Evolutionary conservation across 2,113 vertebrate genomes (phyloP).

Genomic region (Mesembrinibis cayennensis): DNA sequence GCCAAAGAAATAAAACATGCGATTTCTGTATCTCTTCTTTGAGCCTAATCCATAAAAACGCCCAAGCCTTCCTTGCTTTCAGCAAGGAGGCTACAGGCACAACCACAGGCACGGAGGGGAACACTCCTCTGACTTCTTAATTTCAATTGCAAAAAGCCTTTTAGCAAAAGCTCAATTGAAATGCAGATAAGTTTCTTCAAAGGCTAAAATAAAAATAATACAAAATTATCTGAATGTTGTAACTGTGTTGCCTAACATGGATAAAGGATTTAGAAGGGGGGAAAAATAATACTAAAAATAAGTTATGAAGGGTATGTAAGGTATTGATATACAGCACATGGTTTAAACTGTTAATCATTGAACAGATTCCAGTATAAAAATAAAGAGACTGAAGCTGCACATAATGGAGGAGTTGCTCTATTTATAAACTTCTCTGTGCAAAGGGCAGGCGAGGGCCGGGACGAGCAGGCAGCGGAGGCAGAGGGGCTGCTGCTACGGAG

Average conservation of each 20-base stretch:
- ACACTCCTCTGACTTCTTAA: not conserved
- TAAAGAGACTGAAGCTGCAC: slow-evolving; percentile 65
- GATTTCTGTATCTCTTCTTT: not conserved
- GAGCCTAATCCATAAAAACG: not conserved
- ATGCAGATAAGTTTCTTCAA: slow-evolving; percentile 46
- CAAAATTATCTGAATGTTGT: slow-evolving; percentile 3
- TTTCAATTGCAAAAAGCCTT: slow-evolving; percentile 39
- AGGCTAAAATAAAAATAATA: not conserved
- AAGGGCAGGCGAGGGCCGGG: slow-evolving; percentile 32
- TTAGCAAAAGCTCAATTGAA: slow-evolving; percentile 5
- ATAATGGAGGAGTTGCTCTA: slow-evolving; percentile 48
- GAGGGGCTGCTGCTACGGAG: not conserved
- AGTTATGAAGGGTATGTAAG: slow-evolving; percentile 56
- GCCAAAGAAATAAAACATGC: not conserved
- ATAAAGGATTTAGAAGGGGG: slow-evolving; percentile 36
- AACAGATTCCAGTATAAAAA: slow-evolving; percentile 72
- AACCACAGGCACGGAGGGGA: not conserved
- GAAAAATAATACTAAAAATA: slow-evolving; percentile 39
- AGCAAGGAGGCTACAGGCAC: not conserved
- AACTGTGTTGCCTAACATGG: slow-evolving; percentile 35
- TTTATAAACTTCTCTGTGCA: slow-evolving; percentile 54
- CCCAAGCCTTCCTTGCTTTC: not conserved
- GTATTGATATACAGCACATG: slow-evolving; percentile 63
- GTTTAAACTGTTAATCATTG: slow-evolving; percentile 63
- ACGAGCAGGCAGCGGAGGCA: not conserved